A percentile compares a stretch with the other conserved stretches of the same genome.
Conservation (phyloP, 2,888 invertebrate species). For the Argyresthia albistria region DNA sequence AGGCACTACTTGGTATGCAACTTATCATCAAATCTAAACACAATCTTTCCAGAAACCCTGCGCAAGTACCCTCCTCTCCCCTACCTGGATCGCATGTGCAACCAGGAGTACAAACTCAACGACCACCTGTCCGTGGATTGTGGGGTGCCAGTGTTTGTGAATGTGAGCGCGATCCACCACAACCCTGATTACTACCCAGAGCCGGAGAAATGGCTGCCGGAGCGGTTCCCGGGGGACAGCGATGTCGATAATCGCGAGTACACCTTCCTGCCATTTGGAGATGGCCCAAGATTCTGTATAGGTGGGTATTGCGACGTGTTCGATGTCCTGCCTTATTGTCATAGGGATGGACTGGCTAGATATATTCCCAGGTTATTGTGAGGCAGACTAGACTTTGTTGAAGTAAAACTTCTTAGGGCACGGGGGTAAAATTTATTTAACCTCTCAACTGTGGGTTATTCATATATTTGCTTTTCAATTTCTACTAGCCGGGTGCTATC, state of each 20-base stretch:
- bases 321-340: neutral
- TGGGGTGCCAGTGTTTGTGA: slow-evolving; percentile 39
- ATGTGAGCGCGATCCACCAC: slow-evolving; percentile 35
- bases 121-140: slow-evolving; percentile 34
- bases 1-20: too few species aligned
- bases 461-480: too few species aligned
- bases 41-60: slow-evolving; percentile 35
- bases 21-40: too few species aligned
- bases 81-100: slow-evolving; percentile 38
- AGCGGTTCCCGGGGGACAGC: slow-evolving; percentile 26
- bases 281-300: slow-evolving; percentile 42
- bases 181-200: slow-evolving; percentile 35
- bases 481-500: too few species aligned
- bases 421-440: too few species aligned
- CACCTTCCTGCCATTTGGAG: slow-evolving; percentile 46
- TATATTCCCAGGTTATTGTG: too few species aligned
- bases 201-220: slow-evolving; percentile 40
- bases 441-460: too few species aligned
- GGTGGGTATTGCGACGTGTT: slow-evolving; percentile 12
- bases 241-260: slow-evolving; percentile 39
- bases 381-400: too few species aligned
- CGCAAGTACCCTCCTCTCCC: slow-evolving; percentile 37
- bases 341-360: neutral
- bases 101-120: slow-evolving; percentile 27
- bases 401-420: too few species aligned